Base-by-base conservation (phyloP, 2,797 vertebrate genomes). In the Okamejei kenojei region DNA sequence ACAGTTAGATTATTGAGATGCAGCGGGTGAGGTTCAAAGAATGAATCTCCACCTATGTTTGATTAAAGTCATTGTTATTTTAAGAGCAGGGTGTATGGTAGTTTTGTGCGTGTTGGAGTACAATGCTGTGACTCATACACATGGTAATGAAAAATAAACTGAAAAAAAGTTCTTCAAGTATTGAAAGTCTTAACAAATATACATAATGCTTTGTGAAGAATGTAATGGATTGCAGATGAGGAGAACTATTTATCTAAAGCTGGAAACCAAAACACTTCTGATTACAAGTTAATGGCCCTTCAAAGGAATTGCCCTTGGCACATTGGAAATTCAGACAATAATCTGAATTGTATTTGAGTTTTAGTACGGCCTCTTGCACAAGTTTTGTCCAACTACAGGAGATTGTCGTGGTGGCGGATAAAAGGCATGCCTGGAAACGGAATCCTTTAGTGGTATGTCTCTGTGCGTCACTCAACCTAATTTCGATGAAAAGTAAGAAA, bases 141-240 rank as follows among this genome's bases (percentile, higher is more conserved):
- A 74, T 92, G 71, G 45, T 76, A 15, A 76, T 92, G 90, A 92
- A 92, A 92, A 76, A 26, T 76, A 45, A 76, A 92, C 26, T 26
- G 5, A 54, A 92, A 68, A n/a, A 71, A 11, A 74, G 32, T 7
- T 91, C 23, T 38, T 45, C 71, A 74, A 15, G 61, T 54, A 92
- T 54, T 73, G 45, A 74, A 91, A 54, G 17, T 26, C 32, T 73
- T 90, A 73, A 65, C 65, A 92, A 92, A 74, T 92, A 45, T 74
- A 35, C 45, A 29, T 92, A 76, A 92, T 58, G 90, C 29, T 74
- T 92, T 54, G 71, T 76, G 38, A 73, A 54, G 38, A 74, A 76
- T 45, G 21, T 76, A 92, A 92, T 92, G 71, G 38, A 29, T 92
- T 92, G 68, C 90, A 92, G 90, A 92, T 76, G 90, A 54, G 23